These are phyloP conservation scores for Lottia scabra DNA, from an alignment of 2,888 invertebrate genomes.

Conservation along the genomic window DNA sequence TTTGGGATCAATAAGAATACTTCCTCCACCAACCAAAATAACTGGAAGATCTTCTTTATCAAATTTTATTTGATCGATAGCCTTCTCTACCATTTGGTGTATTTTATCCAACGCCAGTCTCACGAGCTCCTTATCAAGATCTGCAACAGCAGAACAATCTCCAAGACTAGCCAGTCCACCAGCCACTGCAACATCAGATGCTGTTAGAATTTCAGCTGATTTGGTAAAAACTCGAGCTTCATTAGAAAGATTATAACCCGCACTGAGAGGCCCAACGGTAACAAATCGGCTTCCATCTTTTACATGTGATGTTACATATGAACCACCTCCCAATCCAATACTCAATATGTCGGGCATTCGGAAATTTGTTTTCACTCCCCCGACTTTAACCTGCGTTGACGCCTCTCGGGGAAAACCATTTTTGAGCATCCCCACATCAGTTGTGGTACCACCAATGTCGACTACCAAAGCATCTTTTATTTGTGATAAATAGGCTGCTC, in stretches of 20 bases:
- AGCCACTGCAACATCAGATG: conserved; percentile 64
- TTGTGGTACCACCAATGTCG: conserved; percentile 65
- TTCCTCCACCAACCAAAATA: conserved; percentile 63
- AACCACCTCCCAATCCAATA: conserved; percentile 66
- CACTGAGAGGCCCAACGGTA: conserved; percentile 60
- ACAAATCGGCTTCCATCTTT: conserved; percentile 18
- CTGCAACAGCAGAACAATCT: conserved; percentile 32
- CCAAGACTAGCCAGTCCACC: conserved; percentile 46
- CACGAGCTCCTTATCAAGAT: conserved; percentile 36
- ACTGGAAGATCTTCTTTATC: conserved; percentile 48
- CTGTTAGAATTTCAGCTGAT: conserved; percentile 43
- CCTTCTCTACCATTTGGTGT: conserved; percentile 44
- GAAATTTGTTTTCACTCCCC: conserved; percentile 62
- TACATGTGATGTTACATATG: conserved; percentile 42
- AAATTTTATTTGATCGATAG: conserved; percentile 56
- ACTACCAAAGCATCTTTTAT: conserved; percentile 56
- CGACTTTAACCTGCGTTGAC: conserved; percentile 51
- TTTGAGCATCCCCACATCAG: conserved; percentile 61
- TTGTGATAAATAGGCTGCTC: conserved; percentile 60
- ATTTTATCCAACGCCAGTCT: conserved; percentile 41
- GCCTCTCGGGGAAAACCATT: conserved; percentile 62
- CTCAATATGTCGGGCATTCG: conserved; percentile 64
- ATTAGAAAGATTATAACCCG: conserved; percentile 53
- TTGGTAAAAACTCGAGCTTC: conserved; percentile 52
- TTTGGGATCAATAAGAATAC: conserved; percentile 46